Conservation (phyloP, 2,888 invertebrate genomes). For the Scaptomyza caliginosa region DNA sequence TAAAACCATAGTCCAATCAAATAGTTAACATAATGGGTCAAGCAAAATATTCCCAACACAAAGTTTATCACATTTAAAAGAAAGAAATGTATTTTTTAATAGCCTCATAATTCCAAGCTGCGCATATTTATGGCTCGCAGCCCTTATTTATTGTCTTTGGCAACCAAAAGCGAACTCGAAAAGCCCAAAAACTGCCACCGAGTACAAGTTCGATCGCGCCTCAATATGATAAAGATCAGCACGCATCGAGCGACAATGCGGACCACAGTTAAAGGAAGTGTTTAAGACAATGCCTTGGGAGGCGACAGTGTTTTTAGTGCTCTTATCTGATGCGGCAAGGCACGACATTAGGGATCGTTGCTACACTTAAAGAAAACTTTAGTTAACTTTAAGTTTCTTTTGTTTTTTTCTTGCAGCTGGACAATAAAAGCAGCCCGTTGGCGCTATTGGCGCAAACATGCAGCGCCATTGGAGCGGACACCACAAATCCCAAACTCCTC, state of each 20-base stretch:
- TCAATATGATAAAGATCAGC: constrained; percentile 46
- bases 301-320: constrained; percentile 26
- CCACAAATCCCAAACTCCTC: constrained; percentile 90
- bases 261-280: constrained; percentile 50
- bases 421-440: constrained; percentile 98
- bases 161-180: constrained; percentile 4
- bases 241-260: constrained; percentile 31
- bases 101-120: constrained; percentile 54
- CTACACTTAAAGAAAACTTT: no score
- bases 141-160: constrained; percentile 63
- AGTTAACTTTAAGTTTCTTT: no score
- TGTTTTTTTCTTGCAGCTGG: constrained; percentile 91
- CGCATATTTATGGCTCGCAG: constrained; percentile 61
- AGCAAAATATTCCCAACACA: neutral
- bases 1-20: no score
- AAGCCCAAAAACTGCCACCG: neutral
- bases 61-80: constrained; percentile 30
- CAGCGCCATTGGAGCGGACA: constrained; percentile 97
- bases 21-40: no score
- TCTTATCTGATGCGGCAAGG: constrained; percentile 51
- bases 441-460: constrained; percentile 98
- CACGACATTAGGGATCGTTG: no score
- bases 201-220: constrained; percentile 46
- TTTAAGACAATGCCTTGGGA: constrained; percentile 46
- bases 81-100: no score